Base-by-base conservation (phyloP, 2,797 vertebrate genomes). In the Gadopsis bispinosus region DNA sequence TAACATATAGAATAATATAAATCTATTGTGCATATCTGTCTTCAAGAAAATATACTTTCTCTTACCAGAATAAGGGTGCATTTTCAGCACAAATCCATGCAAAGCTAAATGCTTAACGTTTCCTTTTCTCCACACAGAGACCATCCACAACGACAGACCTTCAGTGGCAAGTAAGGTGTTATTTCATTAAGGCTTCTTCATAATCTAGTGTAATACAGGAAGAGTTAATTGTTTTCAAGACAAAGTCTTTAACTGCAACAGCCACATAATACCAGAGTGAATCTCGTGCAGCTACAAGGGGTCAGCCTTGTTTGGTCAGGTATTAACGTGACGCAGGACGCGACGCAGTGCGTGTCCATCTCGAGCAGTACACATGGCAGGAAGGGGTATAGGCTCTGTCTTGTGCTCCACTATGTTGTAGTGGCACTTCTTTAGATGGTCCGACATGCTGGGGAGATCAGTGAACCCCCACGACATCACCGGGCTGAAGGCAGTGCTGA, bases 401-500 rank as follows among this genome's bases (percentile, higher is more conserved):
- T 96, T 95, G 54, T 95, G 96, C 90, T 98, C 97, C 71, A 97
- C 94, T 4, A 94, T 85, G 73, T 99, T 99, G 91, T 96, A 99
- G 83, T 91, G 97, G 85, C 98, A 99, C 83, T 95, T 97, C 94
- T 97, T 98, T 86, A 99, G 93, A 86, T 99, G 98, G 91, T 98
- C 95, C 7, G 98, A 97, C 98, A 99, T 99, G 95, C 97, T 98
- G 80, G 97, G 93, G 69, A 97, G 95, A 87, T 98, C 96, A 1
- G 96, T 95, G 93, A 98, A 99, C 65, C 96, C 96, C 98, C 98
- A 99, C 3, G 96, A 96, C 0, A 92, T 94, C 80, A 99, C 97
- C 0, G 96, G 96, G 93, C 96, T 97, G 92, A 99, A 99, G 58
- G 97, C 96, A 19, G 97, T 99, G 92, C 97, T 99, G 95, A 99